phyloP scores from a whole-genome alignment of 92 coral and sea anemone genomes.

The Phenganax stokvisi region DNA sequence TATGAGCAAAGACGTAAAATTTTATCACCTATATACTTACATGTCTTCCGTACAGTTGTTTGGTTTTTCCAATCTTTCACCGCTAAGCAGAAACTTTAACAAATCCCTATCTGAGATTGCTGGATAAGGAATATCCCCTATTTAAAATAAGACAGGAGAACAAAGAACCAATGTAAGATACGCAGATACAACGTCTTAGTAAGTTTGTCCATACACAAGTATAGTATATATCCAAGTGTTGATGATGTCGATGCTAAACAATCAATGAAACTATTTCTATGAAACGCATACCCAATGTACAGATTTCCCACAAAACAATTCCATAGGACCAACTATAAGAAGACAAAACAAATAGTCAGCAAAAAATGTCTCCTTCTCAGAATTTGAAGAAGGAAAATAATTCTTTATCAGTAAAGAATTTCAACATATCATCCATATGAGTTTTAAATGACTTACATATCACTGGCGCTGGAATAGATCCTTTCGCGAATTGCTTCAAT shows the following conservation, averaged over 20 bases:
- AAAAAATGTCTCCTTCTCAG: not conserved
- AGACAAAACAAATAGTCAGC: not conserved
- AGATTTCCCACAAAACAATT: slow-evolving; percentile 93
- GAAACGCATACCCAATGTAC: slow-evolving; percentile 76
- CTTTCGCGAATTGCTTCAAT: slow-evolving; percentile 87
- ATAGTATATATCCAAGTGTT: too few relatives aligned
- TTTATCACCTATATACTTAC: slow-evolving; percentile 47
- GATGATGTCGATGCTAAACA: too few relatives aligned
- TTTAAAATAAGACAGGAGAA: not conserved
- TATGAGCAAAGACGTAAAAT: not conserved
- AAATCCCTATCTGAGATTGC: slow-evolving; percentile 79
- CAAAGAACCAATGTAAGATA: not conserved
- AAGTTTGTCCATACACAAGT: not conserved
- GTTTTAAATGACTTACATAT: slow-evolving; percentile 56
- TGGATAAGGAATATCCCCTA: slow-evolving; percentile 91
- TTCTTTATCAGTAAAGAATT: too few relatives aligned
- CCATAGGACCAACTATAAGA: slow-evolving; percentile 88
- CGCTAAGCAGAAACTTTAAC: slow-evolving; percentile 58
- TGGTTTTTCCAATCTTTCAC: slow-evolving; percentile 88
- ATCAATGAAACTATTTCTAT: too few relatives aligned
- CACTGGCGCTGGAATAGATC: slow-evolving; percentile 80
- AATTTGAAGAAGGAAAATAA: not conserved
- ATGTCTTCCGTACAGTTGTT: slow-evolving; percentile 84
- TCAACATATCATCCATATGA: not conserved
- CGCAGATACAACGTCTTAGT: not conserved